These are phyloP conservation scores for Bos indicus DNA, from an alignment of 2,113 vertebrate species.

Conservation along the genomic window DNA sequence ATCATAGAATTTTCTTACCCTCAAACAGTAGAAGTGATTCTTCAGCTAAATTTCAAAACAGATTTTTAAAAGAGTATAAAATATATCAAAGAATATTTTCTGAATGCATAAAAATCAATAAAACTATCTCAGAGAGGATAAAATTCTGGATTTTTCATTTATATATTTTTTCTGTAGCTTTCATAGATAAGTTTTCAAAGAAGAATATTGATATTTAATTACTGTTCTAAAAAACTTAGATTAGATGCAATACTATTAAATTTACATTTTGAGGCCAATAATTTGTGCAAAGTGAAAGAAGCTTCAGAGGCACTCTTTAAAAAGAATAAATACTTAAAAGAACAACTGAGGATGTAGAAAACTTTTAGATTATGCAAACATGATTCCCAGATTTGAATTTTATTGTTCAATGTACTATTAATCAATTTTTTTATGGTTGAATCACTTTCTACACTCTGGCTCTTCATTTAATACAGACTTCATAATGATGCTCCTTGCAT, in stretches of 20 bases:
- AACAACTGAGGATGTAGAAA: not conserved
- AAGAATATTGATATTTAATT: not conserved
- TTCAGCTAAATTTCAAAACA: slow-evolving; percentile 13
- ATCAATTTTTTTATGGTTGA: not conserved
- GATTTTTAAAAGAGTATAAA: not conserved
- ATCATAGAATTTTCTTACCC: not conserved
- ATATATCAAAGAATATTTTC: not conserved
- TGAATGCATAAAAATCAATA: not conserved
- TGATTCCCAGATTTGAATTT: not conserved
- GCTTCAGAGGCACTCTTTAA: not conserved
- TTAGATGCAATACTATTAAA: not conserved
- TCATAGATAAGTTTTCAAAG: not conserved
- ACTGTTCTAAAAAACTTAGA: not conserved
- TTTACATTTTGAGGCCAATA: not conserved
- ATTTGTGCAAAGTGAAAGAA: slow-evolving; percentile 3
- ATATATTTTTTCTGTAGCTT: not conserved
- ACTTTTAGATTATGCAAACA: not conserved
- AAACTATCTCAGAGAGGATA: not conserved
- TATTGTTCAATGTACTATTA: not conserved
- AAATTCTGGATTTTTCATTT: not conserved
- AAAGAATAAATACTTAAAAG: not conserved
- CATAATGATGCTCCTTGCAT: not conserved
- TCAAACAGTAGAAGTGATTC: not conserved
- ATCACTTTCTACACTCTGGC: not conserved
- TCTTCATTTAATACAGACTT: not conserved